Percentiles rank a stretch among this genome's conserved stretches.
phyloP scores from a whole-genome alignment of 2,888 invertebrate genomes.

The Octonoba sinensis region DNA sequence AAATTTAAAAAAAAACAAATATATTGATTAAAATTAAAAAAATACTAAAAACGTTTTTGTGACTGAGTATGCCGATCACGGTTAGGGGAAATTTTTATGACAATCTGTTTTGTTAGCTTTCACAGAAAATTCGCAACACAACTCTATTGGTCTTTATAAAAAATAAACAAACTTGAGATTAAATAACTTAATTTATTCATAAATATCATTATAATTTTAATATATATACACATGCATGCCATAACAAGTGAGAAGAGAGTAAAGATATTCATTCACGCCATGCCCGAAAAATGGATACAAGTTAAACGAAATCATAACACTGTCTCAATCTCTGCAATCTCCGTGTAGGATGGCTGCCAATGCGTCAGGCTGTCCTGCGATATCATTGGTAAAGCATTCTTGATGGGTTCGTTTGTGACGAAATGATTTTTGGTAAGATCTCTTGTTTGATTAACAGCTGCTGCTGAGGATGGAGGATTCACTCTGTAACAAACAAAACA shows the following conservation, averaged over 20 bases:
- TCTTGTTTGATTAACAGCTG: slow-evolving; percentile 69
- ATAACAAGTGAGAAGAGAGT: slow-evolving; percentile 56
- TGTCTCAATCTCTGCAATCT: slow-evolving; percentile 64
- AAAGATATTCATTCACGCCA: neutral
- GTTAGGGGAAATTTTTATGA: too few relatives aligned
- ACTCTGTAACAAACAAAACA: slow-evolving; percentile 18
- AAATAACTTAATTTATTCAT: slow-evolving; percentile 57
- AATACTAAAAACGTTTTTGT: too few relatives aligned
- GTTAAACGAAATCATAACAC: slow-evolving; percentile 61
- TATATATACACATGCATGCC: slow-evolving; percentile 62
- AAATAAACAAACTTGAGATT: slow-evolving; percentile 21
- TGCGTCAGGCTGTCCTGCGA: slow-evolving; percentile 9
- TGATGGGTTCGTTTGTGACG: slow-evolving; percentile 71
- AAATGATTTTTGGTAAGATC: slow-evolving; percentile 74
- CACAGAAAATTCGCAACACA: too few relatives aligned
- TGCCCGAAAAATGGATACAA: slow-evolving; percentile 8
- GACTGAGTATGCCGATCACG: too few relatives aligned
- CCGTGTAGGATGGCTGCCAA: slow-evolving; percentile 39
- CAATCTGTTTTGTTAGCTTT: too few relatives aligned
- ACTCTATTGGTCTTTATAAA: too few relatives aligned
- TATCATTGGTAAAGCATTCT: slow-evolving; percentile 36
- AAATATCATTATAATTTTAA: slow-evolving; percentile 33
- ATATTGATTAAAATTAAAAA: too few relatives aligned
- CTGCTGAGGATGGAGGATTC: slow-evolving; percentile 16
- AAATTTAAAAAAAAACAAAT: too few relatives aligned